These are phyloP conservation scores for Amblyjoppa fuscipennis DNA, from an alignment of 2,888 invertebrate genomes.

Conservation along the genomic window DNA sequence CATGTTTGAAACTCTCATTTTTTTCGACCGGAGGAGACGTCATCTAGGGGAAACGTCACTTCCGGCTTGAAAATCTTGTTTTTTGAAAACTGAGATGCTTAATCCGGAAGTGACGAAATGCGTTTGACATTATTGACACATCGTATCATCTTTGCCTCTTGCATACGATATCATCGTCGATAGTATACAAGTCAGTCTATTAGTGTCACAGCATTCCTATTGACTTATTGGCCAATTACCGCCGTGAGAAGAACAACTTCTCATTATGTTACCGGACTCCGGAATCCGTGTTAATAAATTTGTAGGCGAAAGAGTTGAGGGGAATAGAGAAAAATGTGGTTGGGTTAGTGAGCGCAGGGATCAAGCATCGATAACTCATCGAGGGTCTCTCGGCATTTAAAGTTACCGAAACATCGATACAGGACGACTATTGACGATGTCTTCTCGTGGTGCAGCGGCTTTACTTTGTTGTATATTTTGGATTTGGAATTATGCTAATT, in stretches of 20 bases:
- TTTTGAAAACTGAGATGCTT: too few species aligned
- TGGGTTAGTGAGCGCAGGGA: constrained; percentile 50
- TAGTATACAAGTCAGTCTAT: constrained; percentile 10
- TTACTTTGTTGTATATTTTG: constrained; percentile 76
- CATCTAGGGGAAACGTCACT: too few species aligned
- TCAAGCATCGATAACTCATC: constrained; percentile 65
- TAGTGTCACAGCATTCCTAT: constrained; percentile 44
- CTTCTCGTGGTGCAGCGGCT: constrained; percentile 79
- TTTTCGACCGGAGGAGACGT: too few species aligned
- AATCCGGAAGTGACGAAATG: too few species aligned
- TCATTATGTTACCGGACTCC: constrained; percentile 54
- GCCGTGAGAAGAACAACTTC: constrained; percentile 54
- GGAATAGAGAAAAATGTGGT: constrained; percentile 34
- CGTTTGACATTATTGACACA: too few species aligned
- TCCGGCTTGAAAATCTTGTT: too few species aligned
- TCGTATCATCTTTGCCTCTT: not conserved
- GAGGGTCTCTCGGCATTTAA: constrained; percentile 59
- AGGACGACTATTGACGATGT: constrained; percentile 47
- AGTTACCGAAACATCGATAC: constrained; percentile 49
- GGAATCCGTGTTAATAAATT: constrained; percentile 62
- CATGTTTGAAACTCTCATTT: too few species aligned
- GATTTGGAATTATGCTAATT: constrained; percentile 79
- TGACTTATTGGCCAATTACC: constrained; percentile 42
- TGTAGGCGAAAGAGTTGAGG: constrained; percentile 24
- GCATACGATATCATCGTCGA: not conserved